phyloP scores from a whole-genome alignment of 2,888 invertebrate species.

The Tuberolachnus salignus region DNA sequence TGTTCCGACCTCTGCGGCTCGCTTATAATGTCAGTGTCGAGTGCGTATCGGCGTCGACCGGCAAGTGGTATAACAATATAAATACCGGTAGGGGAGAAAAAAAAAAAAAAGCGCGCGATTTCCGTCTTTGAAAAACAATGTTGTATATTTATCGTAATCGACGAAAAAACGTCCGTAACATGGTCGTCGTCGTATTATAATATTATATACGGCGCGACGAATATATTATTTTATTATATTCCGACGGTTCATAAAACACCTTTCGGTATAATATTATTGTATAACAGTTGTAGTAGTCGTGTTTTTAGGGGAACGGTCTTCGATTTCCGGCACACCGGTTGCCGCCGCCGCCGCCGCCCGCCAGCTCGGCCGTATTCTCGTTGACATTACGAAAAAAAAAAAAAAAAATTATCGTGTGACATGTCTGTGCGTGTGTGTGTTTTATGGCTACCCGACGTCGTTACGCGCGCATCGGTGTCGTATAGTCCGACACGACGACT shows the following conservation, averaged over 20 bases:
- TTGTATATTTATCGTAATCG: conserved; percentile 34
- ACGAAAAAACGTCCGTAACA: not conserved
- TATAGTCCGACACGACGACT: not conserved
- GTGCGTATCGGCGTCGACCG: conserved; percentile 2
- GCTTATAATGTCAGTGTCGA: conserved; percentile 12
- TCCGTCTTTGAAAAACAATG: not conserved
- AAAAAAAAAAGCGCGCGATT: not conserved
- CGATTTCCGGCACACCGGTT: conserved; percentile 54
- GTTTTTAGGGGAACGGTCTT: conserved; percentile 44
- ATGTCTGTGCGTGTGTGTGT: conserved; percentile 20
- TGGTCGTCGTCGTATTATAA: too few relatives aligned
- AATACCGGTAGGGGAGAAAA: not conserved
- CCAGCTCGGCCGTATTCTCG: not conserved
- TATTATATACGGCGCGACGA: conserved; percentile 25
- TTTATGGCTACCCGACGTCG: conserved; percentile 35
- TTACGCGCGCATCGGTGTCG: conserved; percentile 27
- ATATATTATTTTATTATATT: conserved; percentile 5
- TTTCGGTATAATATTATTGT: too few relatives aligned
- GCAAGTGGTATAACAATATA: not conserved
- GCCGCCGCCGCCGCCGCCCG: not conserved
- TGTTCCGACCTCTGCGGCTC: conserved; percentile 25
- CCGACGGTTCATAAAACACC: conserved; percentile 36
- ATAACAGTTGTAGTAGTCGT: conserved; percentile 17
- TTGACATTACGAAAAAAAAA: conserved; percentile 13
- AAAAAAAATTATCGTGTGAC: not conserved